Conservation (phyloP, 2,888 invertebrate genomes). For the Phalera bucephala region DNA sequence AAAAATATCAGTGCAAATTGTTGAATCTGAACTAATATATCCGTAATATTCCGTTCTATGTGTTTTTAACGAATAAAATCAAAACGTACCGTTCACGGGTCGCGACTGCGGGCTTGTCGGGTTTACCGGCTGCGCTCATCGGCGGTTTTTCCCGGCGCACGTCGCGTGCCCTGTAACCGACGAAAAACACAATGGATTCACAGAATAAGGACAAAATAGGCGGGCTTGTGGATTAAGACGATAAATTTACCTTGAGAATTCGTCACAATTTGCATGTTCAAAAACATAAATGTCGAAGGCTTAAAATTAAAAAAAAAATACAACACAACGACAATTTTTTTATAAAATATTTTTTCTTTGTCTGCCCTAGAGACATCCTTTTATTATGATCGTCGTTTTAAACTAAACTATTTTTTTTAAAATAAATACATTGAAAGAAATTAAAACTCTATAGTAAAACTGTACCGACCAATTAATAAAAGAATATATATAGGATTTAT, state of each 20-base stretch:
- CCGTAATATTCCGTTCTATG: too few relatives aligned
- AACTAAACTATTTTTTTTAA: too few relatives aligned
- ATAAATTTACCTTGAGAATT: neutral
- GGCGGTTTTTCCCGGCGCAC: constrained; percentile 56
- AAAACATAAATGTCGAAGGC: constrained; percentile 22
- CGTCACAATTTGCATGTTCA: constrained; percentile 15
- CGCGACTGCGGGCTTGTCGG: constrained; percentile 42
- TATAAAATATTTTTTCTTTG: constrained; percentile 14
- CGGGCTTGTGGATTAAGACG: constrained; percentile 9
- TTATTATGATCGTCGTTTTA: constrained; percentile 16
- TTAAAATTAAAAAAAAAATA: constrained; percentile 24
- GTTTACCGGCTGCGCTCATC: constrained; percentile 27
- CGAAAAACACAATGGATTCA: constrained; percentile 19
- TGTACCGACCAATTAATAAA: constrained; percentile 20
- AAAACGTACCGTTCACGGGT: constrained; percentile 20
- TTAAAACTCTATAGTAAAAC: too few relatives aligned
- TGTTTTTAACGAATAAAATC: too few relatives aligned
- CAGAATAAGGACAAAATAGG: neutral
- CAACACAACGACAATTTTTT: constrained; percentile 13
- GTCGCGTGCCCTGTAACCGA: constrained; percentile 62
- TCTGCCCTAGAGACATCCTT: constrained; percentile 16
- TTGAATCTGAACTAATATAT: neutral
- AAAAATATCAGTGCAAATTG: too few relatives aligned
- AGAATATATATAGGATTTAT: constrained; percentile 17
- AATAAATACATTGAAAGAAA: too few relatives aligned